Evolutionary conservation across 1,140 invertebrate species (phyloP).

Genomic region (Caenorhabditis remanei): DNA sequence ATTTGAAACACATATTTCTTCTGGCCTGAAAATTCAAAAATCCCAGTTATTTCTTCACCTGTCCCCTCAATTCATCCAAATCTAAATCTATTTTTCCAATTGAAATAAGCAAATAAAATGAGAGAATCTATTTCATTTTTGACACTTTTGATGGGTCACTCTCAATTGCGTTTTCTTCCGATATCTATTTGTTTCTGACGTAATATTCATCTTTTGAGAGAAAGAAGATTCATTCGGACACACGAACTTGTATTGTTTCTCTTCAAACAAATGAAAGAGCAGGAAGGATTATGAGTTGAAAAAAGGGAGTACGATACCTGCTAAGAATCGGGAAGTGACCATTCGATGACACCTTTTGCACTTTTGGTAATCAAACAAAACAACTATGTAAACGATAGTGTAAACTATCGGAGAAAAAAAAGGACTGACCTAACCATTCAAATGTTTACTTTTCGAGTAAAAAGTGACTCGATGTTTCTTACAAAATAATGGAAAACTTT

Average conservation of each 20-base stretch:
- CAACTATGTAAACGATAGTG: slow-evolving; percentile 24
- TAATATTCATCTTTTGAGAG: slow-evolving; percentile 10
- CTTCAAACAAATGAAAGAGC: not conserved
- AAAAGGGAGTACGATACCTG: not conserved
- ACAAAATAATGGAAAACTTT: not conserved
- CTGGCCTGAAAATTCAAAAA: slow-evolving; percentile 63
- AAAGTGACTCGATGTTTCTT: not conserved
- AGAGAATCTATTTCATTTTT: slow-evolving; percentile 37
- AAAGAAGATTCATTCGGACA: not conserved
- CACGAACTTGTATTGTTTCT: slow-evolving; percentile 46
- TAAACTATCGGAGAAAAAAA: slow-evolving; percentile 13
- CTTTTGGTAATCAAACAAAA: slow-evolving; percentile 32
- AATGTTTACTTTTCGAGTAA: slow-evolving; percentile 8
- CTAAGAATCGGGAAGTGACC: not conserved
- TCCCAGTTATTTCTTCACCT: not conserved
- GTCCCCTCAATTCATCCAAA: not conserved
- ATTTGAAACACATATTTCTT: slow-evolving; percentile 76
- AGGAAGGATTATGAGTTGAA: not conserved
- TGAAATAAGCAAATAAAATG: not conserved
- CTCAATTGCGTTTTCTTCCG: not conserved
- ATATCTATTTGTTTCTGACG: slow-evolving; percentile 51
- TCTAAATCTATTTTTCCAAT: not conserved
- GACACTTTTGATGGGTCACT: slow-evolving; percentile 54
- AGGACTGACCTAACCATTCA: not conserved
- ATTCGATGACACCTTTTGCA: slow-evolving; percentile 30